Evolutionary conservation across 2,888 invertebrate species (phyloP).

Genomic region (Pinctada fucata): DNA sequence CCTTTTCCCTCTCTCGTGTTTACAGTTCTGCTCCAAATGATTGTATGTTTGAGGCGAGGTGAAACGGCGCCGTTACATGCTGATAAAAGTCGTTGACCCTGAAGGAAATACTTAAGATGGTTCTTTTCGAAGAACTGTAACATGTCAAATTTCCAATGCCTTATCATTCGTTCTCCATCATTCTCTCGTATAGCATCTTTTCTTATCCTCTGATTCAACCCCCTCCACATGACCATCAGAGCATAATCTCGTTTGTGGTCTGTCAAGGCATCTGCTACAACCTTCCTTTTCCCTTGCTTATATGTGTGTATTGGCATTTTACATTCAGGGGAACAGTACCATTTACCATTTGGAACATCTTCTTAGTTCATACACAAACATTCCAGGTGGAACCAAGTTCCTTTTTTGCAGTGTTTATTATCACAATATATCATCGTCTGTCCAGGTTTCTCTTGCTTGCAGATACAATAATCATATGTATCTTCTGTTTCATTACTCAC

Average conservation of each 20-base stretch:
- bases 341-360: slow-evolving; percentile 35
- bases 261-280: not conserved
- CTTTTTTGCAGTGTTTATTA: slow-evolving; percentile 32
- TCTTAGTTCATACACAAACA: slow-evolving; percentile 31
- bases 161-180: slow-evolving; percentile 43
- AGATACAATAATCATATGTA: slow-evolving; percentile 13
- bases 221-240: slow-evolving; percentile 35
- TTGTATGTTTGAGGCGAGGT: slow-evolving; percentile 30
- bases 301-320: not conserved
- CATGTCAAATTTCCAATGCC: slow-evolving; percentile 47
- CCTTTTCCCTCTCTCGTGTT: slow-evolving; percentile 42
- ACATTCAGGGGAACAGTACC: slow-evolving; percentile 31
- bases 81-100: slow-evolving; percentile 36
- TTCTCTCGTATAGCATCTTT: slow-evolving; percentile 47
- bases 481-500: not conserved
- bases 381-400: slow-evolving; percentile 38
- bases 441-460: slow-evolving; percentile 6
- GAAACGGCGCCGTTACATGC: slow-evolving; percentile 40
- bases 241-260: slow-evolving; percentile 14
- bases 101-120: slow-evolving; percentile 48
- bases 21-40: slow-evolving; percentile 47
- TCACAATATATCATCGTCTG: slow-evolving; percentile 34
- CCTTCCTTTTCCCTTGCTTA: not conserved
- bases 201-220: slow-evolving; percentile 32
- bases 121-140: slow-evolving; percentile 40